Conservation (phyloP, 1,140 invertebrate species). For the Atta cephalotes region DNA sequence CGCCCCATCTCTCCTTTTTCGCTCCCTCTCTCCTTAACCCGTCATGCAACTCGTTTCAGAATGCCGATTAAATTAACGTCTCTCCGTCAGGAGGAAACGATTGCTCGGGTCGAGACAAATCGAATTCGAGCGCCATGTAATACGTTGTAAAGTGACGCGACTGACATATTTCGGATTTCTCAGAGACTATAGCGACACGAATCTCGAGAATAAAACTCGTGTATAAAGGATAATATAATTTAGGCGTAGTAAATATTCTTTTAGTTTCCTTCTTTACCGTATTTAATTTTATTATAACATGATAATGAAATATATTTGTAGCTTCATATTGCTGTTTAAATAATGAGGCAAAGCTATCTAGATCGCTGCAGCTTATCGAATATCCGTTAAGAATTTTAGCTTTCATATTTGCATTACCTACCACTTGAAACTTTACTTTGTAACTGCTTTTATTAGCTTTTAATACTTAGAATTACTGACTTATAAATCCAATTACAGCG, state of each 20-base stretch:
- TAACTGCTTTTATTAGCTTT: constrained; percentile 49
- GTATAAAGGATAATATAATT: not conserved
- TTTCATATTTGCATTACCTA: constrained; percentile 43
- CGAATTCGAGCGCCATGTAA: constrained; percentile 69
- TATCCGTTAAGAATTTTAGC: constrained; percentile 36
- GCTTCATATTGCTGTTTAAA: constrained; percentile 12
- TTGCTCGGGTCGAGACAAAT: constrained; percentile 70
- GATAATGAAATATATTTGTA: constrained; percentile 21
- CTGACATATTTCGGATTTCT: constrained; percentile 51
- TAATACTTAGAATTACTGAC: constrained; percentile 48
- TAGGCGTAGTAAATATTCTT: not conserved
- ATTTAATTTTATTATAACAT: constrained; percentile 16
- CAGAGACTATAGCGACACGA: not conserved
- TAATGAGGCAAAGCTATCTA: constrained; percentile 22
- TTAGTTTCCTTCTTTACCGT: not conserved
- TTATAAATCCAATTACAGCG: constrained; percentile 46
- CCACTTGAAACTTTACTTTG: constrained; percentile 30
- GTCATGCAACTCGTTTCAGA: constrained; percentile 70
- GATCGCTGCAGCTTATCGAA: constrained; percentile 10
- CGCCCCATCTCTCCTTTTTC: constrained; percentile 49
- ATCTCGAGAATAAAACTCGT: constrained; percentile 13
- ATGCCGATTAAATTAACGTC: constrained; percentile 78
- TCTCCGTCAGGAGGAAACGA: constrained; percentile 67
- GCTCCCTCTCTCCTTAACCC: constrained; percentile 7
- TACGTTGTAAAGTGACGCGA: constrained; percentile 57